Evolutionary conservation across 2,888 invertebrate species (phyloP).

Genomic region (Megaustenia siamemsis): DNA sequence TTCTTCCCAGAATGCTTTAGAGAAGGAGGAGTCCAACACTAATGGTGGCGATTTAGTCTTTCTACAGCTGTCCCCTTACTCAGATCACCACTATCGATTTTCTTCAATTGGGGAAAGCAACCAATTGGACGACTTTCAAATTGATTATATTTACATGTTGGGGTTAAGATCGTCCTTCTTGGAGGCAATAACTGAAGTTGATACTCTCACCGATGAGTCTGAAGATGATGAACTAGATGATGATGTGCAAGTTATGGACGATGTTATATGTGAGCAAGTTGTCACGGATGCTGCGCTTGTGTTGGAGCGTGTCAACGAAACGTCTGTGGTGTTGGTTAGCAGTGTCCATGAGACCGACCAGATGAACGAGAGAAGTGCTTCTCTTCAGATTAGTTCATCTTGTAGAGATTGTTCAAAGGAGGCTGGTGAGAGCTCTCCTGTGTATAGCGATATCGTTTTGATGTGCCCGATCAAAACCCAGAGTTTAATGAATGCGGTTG

Average conservation of each 20-base stretch:
- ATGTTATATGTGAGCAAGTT: no score
- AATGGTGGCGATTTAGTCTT: not conserved
- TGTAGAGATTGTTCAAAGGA: not conserved
- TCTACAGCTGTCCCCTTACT: not conserved
- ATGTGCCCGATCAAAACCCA: slow-evolving; percentile 28
- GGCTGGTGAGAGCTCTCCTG: not conserved
- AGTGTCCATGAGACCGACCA: no score
- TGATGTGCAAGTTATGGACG: not conserved
- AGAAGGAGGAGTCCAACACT: no score
- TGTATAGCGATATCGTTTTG: not conserved
- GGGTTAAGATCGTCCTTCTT: not conserved
- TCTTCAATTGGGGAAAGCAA: not conserved
- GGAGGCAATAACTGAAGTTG: slow-evolving; percentile 10
- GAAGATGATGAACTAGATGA: not conserved
- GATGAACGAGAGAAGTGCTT: not conserved
- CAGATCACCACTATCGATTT: not conserved
- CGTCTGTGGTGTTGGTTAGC: no score
- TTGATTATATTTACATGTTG: not conserved
- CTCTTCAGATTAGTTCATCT: slow-evolving; percentile 4
- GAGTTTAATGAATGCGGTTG: slow-evolving; percentile 21
- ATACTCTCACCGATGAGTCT: slow-evolving; percentile 10
- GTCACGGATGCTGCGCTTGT: not conserved
- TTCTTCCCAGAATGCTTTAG: no score
- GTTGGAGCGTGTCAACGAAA: not conserved
- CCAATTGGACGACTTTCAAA: not conserved